Base-by-base conservation (phyloP, 2,797 vertebrate genomes). In the Propithecus perrieri region DNA sequence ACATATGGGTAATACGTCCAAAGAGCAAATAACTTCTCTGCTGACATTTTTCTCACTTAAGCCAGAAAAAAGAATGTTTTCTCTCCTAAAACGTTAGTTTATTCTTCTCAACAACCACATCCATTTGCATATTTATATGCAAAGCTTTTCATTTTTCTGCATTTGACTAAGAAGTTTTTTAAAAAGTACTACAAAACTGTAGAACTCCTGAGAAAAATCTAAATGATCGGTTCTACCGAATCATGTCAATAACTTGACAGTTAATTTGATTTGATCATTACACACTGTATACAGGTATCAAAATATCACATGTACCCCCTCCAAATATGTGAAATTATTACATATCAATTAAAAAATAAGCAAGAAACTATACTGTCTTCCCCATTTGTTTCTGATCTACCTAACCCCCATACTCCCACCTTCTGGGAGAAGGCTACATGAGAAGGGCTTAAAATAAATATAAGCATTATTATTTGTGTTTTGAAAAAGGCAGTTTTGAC, bases 221-320 rank as follows among this genome's bases (percentile, higher is more conserved):
- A 11, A 11, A 96, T 80, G 7, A 96, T 95, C 89, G 53, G 78
- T 67, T 61, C 61, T 74, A 90, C 65, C 80, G 63, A 96, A 98
- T 92, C 74, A 90, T 38, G 26, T 57, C 48, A 94, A n/a, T 4
- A 41, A 97, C 76, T 93, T 89, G 59, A 94, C 95, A 95, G 79
- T 5, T 5, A 24, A 75, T 30, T 33, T 50, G 17, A 75, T 75
- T 33, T 75, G 74, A 75, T 75, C 46, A 75, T 48, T 75, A 75
- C 30, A 33, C 18, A 50, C 12, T 10, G 30, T 22, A 12, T n/a
- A 75, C 8, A 48, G 10, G 46, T 50, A n/a, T n/a, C 74, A 75
- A 75, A 75, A 75, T 75, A 50, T 22, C 46, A 75, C 46, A 48
- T 50, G 28, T 50, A 33, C 17, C 20, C 46, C 43, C 26, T 43